Evolutionary conservation across 2,113 vertebrate genomes (phyloP).

Genomic region (Azemiops feae): DNA sequence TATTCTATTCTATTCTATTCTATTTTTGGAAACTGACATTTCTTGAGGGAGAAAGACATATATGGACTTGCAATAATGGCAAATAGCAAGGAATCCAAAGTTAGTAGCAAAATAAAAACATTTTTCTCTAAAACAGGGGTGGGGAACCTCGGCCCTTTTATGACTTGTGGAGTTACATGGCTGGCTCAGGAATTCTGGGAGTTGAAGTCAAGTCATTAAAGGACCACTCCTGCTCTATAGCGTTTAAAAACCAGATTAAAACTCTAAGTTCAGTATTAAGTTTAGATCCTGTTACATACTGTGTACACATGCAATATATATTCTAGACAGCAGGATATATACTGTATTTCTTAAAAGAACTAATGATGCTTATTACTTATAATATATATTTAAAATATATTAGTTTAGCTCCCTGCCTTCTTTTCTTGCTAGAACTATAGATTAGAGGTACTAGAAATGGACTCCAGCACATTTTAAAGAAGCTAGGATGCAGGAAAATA

Average conservation of each 20-base stretch:
- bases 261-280: rapidly evolving
- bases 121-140: neutral
- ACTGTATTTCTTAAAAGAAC: neutral
- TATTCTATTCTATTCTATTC: neutral
- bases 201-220: neutral
- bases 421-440: rapidly evolving
- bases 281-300: neutral
- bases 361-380: neutral
- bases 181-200: no score
- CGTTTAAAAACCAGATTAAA: neutral
- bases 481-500: neutral
- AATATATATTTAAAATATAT: rapidly evolving
- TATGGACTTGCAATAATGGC: neutral
- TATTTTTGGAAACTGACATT: constrained; percentile 22
- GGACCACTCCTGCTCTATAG: rapidly evolving
- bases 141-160: neutral
- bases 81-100: neutral
- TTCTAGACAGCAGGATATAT: rapidly evolving
- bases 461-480: neutral
- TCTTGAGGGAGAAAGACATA: constrained; percentile 13
- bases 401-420: neutral
- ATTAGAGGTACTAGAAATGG: no score
- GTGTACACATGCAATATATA: rapidly evolving
- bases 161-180: neutral
- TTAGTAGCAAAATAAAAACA: constrained; percentile 17